phyloP scores from a whole-genome alignment of 2,113 vertebrate species.

The Cheilinus undulatus region DNA sequence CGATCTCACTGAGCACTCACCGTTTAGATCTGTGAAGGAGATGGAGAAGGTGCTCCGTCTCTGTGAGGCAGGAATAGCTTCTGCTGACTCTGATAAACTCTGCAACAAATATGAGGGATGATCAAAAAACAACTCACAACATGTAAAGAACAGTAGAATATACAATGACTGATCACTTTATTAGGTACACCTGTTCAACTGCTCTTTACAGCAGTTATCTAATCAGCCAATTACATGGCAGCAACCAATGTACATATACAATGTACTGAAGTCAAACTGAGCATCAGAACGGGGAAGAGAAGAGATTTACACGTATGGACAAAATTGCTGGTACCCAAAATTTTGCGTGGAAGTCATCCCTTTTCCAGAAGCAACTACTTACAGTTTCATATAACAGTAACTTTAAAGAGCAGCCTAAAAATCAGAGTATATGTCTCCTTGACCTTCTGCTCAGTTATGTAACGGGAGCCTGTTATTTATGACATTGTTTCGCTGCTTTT shows the following conservation, averaged over 20 bases:
- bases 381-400: background rate
- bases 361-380: constrained; percentile 6
- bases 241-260: too few species aligned
- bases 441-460: background rate
- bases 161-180: too few species aligned
- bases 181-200: too few species aligned
- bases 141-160: too few species aligned
- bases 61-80: constrained; percentile 47
- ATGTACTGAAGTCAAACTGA: too few species aligned
- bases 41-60: constrained; percentile 84
- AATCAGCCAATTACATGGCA: too few species aligned
- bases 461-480: constrained; percentile 19
- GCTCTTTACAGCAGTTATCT: too few species aligned
- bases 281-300: too few species aligned
- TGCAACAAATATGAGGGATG: constrained; percentile 44
- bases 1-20: constrained; percentile 70
- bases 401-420: background rate
- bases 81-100: constrained; percentile 83
- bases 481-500: constrained; percentile 22
- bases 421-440: constrained; percentile 18
- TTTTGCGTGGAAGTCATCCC: background rate
- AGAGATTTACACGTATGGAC: too few species aligned
- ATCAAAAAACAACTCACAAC: background rate
- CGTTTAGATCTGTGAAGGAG: constrained; percentile 90
- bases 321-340: background rate